These are phyloP conservation scores for Sminthurinus aureus DNA, from an alignment of 2,888 invertebrate species.

Conservation along the genomic window DNA sequence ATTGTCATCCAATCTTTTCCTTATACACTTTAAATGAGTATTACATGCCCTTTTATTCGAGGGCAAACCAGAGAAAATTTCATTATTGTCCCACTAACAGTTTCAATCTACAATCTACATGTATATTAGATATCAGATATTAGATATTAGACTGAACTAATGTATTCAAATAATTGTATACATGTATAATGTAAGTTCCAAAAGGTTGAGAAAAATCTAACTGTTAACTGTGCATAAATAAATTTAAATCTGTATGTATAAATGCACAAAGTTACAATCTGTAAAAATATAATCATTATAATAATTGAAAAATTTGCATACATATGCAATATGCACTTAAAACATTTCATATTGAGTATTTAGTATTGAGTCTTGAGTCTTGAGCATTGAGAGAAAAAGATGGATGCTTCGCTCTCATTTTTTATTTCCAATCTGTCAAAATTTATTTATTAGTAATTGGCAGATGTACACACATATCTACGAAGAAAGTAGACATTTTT, in stretches of 20 bases:
- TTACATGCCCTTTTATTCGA: neutral
- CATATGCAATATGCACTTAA: too few species aligned
- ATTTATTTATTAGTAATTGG: too few species aligned
- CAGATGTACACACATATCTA: too few species aligned
- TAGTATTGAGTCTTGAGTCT: too few species aligned
- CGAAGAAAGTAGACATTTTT: too few species aligned
- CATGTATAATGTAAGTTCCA: neutral
- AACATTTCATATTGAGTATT: too few species aligned
- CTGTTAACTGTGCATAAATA: neutral
- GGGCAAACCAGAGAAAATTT: constrained; percentile 10
- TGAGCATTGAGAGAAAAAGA: too few species aligned
- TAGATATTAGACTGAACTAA: neutral
- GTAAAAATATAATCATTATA: too few species aligned
- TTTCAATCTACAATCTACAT: neutral
- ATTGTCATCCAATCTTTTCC: neutral
- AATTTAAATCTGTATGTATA: neutral
- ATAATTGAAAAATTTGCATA: too few species aligned
- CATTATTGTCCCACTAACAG: neutral
- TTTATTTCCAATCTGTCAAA: too few species aligned
- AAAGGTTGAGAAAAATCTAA: neutral
- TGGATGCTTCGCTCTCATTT: too few species aligned
- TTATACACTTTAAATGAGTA: neutral
- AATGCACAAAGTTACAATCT: neutral
- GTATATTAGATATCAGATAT: too few species aligned
- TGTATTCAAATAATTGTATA: neutral